These are phyloP conservation scores for Meteorus sp. DNA, from an alignment of 1,140 invertebrate species.

Conservation along the genomic window DNA sequence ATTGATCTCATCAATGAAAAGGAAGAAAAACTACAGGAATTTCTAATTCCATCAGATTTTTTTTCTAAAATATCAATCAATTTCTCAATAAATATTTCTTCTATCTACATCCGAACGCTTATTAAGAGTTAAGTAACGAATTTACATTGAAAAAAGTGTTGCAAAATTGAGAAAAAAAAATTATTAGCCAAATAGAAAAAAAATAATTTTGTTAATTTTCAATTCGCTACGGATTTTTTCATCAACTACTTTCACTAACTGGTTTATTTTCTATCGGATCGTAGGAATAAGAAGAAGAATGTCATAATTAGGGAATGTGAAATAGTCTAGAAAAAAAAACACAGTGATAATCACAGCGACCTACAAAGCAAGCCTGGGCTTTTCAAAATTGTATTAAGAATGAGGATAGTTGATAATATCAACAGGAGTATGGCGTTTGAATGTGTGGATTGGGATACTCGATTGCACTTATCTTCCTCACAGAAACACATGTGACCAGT, in stretches of 20 bases:
- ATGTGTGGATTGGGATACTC: conserved; percentile 52
- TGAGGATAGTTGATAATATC: conserved; percentile 46
- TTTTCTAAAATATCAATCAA: neutral
- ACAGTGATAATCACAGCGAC: conserved; percentile 47
- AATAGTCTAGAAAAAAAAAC: neutral
- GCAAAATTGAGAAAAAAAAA: too few relatives aligned
- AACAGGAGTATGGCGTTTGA: conserved; percentile 44
- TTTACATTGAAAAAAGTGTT: neutral
- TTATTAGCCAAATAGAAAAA: neutral
- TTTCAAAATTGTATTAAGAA: conserved; percentile 41
- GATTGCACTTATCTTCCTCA: conserved; percentile 94
- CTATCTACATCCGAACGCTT: too few relatives aligned
- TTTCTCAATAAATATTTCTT: too few relatives aligned
- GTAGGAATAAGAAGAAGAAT: too few relatives aligned
- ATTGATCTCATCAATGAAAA: too few relatives aligned
- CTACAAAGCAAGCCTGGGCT: conserved; percentile 56
- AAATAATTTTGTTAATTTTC: neutral
- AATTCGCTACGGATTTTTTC: neutral
- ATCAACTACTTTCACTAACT: too few relatives aligned
- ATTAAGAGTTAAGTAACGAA: too few relatives aligned
- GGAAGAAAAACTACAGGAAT: too few relatives aligned
- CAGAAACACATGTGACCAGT: conserved; percentile 97
- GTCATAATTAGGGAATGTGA: neutral
- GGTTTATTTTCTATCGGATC: too few relatives aligned
- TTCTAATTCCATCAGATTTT: neutral